Evolutionary conservation across 2,797 vertebrate genomes (phyloP).

Genomic region (Odontamblyopus rebecca): DNA sequence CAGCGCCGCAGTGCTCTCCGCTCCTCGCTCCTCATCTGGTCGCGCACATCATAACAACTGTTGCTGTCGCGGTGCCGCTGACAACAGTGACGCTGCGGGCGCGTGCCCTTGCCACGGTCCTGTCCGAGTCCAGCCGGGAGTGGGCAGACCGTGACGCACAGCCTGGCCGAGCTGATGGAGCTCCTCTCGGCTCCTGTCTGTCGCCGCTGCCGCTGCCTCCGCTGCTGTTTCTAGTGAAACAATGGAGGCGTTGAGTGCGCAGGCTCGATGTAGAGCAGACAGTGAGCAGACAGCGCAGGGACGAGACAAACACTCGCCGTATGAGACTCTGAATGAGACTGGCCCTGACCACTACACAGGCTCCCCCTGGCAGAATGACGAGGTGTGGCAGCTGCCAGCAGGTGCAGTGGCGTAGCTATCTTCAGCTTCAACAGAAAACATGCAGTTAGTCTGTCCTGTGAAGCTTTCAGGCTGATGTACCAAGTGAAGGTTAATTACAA

Average conservation of each 20-base stretch:
- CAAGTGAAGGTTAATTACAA: not conserved
- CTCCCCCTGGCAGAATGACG: slow-evolving; percentile 4
- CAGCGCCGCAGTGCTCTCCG: slow-evolving; percentile 57
- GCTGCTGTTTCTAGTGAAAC: slow-evolving; percentile 66
- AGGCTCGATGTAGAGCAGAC: slow-evolving; percentile 69
- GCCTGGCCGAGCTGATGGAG: slow-evolving; percentile 61
- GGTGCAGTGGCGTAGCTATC: not conserved
- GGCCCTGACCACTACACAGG: not conserved
- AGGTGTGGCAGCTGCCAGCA: slow-evolving; percentile 9
- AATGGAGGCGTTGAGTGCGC: slow-evolving; percentile 78
- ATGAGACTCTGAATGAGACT: slow-evolving; percentile 12
- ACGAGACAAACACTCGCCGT: slow-evolving; percentile 7
- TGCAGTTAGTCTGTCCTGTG: not conserved
- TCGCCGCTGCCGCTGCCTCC: slow-evolving; percentile 24
- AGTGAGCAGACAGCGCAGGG: slow-evolving; percentile 31
- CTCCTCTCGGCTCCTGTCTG: slow-evolving; percentile 31
- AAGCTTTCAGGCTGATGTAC: not conserved
- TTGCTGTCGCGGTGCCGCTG: slow-evolving; percentile 64
- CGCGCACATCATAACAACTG: slow-evolving; percentile 75
- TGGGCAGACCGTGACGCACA: slow-evolving; percentile 68
- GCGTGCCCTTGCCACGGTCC: slow-evolving; percentile 31
- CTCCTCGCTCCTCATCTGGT: slow-evolving; percentile 58
- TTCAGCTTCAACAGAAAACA: not conserved
- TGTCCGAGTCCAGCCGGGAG: slow-evolving; percentile 20
- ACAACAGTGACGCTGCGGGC: slow-evolving; percentile 34